These are phyloP conservation scores for Lagocephalus sceleratus DNA, from an alignment of 2,797 vertebrate genomes.

Conservation along the genomic window DNA sequence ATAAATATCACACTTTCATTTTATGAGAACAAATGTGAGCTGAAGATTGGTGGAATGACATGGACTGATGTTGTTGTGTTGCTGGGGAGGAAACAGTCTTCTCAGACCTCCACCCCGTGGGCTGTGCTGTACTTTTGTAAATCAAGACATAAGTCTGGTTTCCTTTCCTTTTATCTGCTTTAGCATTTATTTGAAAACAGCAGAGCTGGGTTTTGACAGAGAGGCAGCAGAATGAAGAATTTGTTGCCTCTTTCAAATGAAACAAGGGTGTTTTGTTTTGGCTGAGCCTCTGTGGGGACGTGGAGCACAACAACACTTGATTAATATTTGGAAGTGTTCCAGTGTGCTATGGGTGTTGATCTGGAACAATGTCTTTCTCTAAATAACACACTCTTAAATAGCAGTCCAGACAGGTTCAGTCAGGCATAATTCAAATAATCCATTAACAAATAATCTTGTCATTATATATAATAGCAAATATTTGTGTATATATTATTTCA, in stretches of 20 bases:
- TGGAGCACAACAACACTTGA: slow-evolving; percentile 29
- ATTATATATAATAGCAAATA: not conserved
- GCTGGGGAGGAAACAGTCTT: not conserved
- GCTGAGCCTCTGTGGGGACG: slow-evolving; percentile 37
- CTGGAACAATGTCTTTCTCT: slow-evolving; percentile 15
- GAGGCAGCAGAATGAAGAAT: slow-evolving; percentile 44
- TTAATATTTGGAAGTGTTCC: slow-evolving; percentile 39
- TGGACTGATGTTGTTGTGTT: not conserved
- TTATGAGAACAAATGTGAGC: slow-evolving; percentile 8
- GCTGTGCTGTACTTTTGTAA: not conserved
- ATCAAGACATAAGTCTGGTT: slow-evolving; percentile 35
- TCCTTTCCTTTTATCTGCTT: slow-evolving; percentile 15
- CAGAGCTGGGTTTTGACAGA: slow-evolving; percentile 37
- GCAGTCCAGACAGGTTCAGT: not conserved
- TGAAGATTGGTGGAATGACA: slow-evolving; percentile 2
- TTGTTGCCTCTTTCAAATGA: slow-evolving; percentile 41
- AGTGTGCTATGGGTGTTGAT: slow-evolving; percentile 32
- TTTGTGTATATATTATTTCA: not conserved
- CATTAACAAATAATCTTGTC: too few species aligned
- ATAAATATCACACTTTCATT: too few species aligned
- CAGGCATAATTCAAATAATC: not conserved
- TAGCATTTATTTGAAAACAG: slow-evolving; percentile 50
- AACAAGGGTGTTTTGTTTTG: slow-evolving; percentile 52
- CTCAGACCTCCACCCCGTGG: slow-evolving; percentile 7
- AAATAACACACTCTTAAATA: slow-evolving; percentile 21